Percentiles rank a stretch among this genome's conserved stretches.
Conservation (phyloP, 35 echinoderm and acorn worm genomes). For the Strongylocentrotus purpuratus region DNA sequence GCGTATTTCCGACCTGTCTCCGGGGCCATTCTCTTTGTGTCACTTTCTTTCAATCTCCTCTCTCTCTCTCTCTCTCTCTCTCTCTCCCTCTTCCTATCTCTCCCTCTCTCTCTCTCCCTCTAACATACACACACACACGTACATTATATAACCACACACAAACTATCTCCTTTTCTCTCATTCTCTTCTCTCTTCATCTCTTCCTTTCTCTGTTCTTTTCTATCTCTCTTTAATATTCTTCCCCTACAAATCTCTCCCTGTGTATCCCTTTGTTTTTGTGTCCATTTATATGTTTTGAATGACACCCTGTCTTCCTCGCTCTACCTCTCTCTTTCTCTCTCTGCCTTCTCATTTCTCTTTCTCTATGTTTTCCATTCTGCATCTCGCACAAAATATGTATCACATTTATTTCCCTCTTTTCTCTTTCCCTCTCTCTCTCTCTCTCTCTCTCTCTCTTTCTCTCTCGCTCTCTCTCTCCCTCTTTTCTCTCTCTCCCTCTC, state of each 20-base stretch:
- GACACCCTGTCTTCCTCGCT: no score
- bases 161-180: no score
- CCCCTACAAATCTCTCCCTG: neutral
- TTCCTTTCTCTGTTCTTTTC: neutral
- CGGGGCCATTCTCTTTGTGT: neutral
- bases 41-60: neutral
- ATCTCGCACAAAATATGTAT: no score
- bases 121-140: neutral
- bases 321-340: neutral
- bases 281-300: no score
- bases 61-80: neutral
- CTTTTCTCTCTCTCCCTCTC: neutral
- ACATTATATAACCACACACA: no score
- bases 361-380: no score
- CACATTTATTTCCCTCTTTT: no score
- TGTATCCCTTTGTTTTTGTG: no score
- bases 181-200: neutral
- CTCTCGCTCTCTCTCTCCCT: neutral
- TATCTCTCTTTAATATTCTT: neutral
- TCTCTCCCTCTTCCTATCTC: neutral
- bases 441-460: neutral
- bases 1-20: neutral
- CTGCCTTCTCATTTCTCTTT: neutral
- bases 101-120: no score
- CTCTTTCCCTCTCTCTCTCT: neutral